Percentiles rank a stretch among this genome's conserved stretches.
Evolutionary conservation across 2,888 invertebrate genomes (phyloP).

Genomic region (Rotaria macrura): DNA sequence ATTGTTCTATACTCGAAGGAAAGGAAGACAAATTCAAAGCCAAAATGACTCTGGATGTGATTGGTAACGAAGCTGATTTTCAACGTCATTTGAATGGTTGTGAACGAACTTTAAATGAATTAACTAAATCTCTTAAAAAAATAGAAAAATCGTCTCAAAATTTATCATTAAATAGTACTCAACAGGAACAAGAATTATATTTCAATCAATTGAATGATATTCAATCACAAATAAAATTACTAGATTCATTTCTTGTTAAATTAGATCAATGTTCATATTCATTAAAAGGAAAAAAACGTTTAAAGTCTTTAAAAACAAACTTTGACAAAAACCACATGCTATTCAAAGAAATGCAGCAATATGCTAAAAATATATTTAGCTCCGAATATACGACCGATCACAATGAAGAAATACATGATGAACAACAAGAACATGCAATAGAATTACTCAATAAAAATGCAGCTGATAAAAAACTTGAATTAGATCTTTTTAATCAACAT

Average conservation of each 20-base stretch:
- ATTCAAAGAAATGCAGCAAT: neutral
- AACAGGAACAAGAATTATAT: neutral
- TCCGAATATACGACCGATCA: neutral
- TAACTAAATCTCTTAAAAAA: neutral
- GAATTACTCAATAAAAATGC: neutral
- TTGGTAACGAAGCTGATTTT: neutral
- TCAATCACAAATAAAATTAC: neutral
- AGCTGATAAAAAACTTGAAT: neutral
- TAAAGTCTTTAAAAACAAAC: neutral
- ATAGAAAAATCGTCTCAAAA: neutral
- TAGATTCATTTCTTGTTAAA: neutral
- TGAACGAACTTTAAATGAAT: neutral
- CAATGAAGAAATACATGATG: neutral
- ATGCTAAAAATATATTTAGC: neutral
- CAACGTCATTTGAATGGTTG: constrained; percentile 16
- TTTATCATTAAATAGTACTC: neutral
- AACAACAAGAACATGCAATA: neutral
- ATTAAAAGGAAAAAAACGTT: neutral
- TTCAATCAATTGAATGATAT: neutral
- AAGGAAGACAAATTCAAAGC: neutral
- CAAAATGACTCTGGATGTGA: neutral
- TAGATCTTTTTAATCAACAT: neutral
- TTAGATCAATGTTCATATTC: neutral
- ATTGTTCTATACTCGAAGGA: neutral
- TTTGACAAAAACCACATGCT: neutral